Conservation (phyloP, 2,113 vertebrate genomes). For the Hypocryptadius cinnamomeus region DNA sequence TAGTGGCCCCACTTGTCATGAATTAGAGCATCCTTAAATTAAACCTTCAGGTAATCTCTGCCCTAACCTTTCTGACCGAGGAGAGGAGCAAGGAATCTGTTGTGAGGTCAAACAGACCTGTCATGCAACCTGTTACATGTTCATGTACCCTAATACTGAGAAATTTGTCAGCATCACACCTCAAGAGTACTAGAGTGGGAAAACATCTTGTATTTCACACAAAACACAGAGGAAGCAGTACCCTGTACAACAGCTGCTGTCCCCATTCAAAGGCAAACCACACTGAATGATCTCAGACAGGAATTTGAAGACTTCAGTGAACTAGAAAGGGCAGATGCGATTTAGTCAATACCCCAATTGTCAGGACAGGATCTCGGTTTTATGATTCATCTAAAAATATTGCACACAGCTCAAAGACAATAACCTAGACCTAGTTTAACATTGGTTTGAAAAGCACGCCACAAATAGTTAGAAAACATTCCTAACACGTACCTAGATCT, state of each 20-base stretch:
- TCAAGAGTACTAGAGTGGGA: neutral
- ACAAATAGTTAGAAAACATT: neutral
- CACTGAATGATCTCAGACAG: neutral
- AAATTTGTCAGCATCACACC: neutral
- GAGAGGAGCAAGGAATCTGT: neutral
- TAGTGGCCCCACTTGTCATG: rapidly evolving
- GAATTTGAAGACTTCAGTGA: neutral
- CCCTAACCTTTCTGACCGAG: neutral
- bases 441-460: neutral
- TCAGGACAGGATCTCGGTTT: neutral
- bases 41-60: neutral
- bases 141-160: neutral
- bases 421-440: neutral
- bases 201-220: neutral
- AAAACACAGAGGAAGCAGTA: neutral
- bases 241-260: neutral
- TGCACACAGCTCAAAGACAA: neutral
- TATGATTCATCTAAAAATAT: neutral
- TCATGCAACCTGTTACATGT: neutral
- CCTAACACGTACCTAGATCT: neutral
- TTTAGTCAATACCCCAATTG: neutral
- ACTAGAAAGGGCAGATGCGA: neutral
- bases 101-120: neutral
- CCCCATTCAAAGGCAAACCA: neutral
- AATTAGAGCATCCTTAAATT: neutral